Conservation (phyloP, 2,888 invertebrate genomes). For the Isoperla grammatica region DNA sequence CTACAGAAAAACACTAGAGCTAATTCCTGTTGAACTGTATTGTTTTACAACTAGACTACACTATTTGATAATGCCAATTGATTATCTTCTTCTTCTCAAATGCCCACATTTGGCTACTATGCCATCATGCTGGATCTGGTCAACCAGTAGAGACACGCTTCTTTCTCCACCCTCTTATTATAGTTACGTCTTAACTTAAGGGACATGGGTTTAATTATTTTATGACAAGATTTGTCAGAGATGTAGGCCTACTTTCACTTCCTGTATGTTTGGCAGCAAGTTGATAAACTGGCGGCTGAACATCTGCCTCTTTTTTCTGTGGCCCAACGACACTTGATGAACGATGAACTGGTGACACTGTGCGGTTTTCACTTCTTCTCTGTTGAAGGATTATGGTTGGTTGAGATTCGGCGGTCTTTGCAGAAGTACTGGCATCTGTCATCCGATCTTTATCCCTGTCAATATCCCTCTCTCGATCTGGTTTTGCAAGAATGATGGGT, state of each 20-base stretch:
- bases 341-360: slow-evolving; percentile 56
- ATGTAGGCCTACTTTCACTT: slow-evolving; percentile 43
- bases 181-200: too few relatives aligned
- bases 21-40: too few relatives aligned
- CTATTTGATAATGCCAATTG: too few relatives aligned
- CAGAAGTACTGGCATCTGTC: slow-evolving; percentile 38
- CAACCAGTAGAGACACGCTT: too few relatives aligned
- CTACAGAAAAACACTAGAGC: too few relatives aligned
- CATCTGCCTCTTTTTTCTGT: slow-evolving; percentile 38
- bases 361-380: slow-evolving; percentile 54
- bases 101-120: too few relatives aligned
- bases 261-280: slow-evolving; percentile 42
- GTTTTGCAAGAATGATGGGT: slow-evolving; percentile 38
- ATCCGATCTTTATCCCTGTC: slow-evolving; percentile 31
- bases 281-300: slow-evolving; percentile 44
- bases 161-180: too few relatives aligned
- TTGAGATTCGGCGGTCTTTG: slow-evolving; percentile 45
- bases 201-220: too few relatives aligned
- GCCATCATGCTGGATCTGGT: too few relatives aligned
- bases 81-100: too few relatives aligned
- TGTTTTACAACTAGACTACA: too few relatives aligned
- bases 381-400: slow-evolving; percentile 62
- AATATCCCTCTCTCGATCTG: slow-evolving; percentile 48
- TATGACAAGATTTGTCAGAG: too few relatives aligned
- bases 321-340: slow-evolving; percentile 28